Evolutionary conservation across 37 sponge, comb jelly and placozoan genomes (phyloP).

Genomic region (Theonella swinhoei): DNA sequence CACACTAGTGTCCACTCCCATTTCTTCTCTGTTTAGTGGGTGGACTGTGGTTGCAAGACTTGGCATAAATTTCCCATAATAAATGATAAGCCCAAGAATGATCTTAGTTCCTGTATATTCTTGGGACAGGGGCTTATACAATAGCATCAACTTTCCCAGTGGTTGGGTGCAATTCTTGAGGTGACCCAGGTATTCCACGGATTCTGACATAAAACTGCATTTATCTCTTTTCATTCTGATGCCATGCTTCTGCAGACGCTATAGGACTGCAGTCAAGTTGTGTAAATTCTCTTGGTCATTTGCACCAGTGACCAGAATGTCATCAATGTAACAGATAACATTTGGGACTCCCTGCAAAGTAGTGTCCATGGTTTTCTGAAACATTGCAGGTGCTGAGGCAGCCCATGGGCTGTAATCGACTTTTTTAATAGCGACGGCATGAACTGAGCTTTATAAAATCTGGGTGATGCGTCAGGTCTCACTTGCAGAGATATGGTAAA

Average conservation of each 20-base stretch:
- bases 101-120: slow-evolving; percentile 14
- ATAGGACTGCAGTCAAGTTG: slow-evolving; percentile 20
- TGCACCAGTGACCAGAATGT: slow-evolving; percentile 25
- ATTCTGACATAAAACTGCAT: slow-evolving; percentile 6
- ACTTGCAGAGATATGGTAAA: no score
- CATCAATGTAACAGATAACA: slow-evolving; percentile 32
- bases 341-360: slow-evolving; percentile 16
- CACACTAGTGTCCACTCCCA: slow-evolving; percentile 34
- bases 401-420: no score
- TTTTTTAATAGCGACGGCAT: no score
- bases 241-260: slow-evolving; percentile 9
- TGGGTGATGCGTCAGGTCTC: no score
- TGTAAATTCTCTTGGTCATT: slow-evolving; percentile 20
- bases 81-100: slow-evolving; percentile 37
- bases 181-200: slow-evolving; percentile 27
- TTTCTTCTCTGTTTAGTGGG: background rate
- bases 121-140: no score
- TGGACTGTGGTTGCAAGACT: slow-evolving; percentile 1
- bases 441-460: no score
- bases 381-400: slow-evolving; percentile 29
- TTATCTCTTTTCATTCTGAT: slow-evolving; percentile 3
- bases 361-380: slow-evolving; percentile 20
- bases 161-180: background rate
- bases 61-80: slow-evolving; percentile 30
- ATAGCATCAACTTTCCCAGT: background rate